A percentile compares a stretch with the other conserved stretches of the same genome.
phyloP scores from a whole-genome alignment of 2,888 invertebrate species.

The Mythimna vitellina region DNA sequence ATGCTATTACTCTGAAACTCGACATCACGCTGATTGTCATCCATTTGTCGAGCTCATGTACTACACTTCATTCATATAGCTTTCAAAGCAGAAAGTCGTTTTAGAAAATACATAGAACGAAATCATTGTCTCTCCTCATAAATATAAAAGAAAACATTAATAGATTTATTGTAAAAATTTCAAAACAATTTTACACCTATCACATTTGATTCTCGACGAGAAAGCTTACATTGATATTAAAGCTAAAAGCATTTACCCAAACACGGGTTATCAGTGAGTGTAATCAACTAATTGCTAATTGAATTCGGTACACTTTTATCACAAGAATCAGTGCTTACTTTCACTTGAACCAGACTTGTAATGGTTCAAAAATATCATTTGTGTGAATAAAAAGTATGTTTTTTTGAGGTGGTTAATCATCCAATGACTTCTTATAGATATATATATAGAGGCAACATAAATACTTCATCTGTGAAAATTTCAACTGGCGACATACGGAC shows the following conservation, averaged over 20 bases:
- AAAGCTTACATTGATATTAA: conserved; percentile 22
- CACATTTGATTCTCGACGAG: conserved; percentile 18
- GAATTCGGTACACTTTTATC: conserved; percentile 34
- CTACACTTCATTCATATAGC: too few species aligned
- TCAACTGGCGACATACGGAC: too few species aligned
- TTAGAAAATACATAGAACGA: neutral
- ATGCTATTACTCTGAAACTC: too few species aligned
- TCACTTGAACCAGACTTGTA: conserved; percentile 18
- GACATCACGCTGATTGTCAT: too few species aligned
- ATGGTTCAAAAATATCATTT: neutral
- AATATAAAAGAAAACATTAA: conserved; percentile 3
- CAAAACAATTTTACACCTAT: conserved; percentile 20
- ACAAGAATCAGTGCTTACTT: conserved; percentile 40
- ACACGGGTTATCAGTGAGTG: conserved; percentile 49
- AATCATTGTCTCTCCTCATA: neutral
- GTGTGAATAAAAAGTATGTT: too few species aligned
- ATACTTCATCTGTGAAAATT: too few species aligned
- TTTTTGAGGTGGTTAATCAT: too few species aligned
- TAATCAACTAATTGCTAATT: conserved; percentile 61
- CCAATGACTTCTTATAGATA: too few species aligned
- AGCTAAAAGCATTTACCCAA: conserved; percentile 50
- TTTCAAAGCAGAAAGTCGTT: neutral
- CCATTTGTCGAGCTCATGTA: too few species aligned
- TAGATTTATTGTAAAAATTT: conserved; percentile 1
- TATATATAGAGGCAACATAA: too few species aligned